Evolutionary conservation across 2,888 invertebrate species (phyloP).

Genomic region (Plebejus melissa): DNA sequence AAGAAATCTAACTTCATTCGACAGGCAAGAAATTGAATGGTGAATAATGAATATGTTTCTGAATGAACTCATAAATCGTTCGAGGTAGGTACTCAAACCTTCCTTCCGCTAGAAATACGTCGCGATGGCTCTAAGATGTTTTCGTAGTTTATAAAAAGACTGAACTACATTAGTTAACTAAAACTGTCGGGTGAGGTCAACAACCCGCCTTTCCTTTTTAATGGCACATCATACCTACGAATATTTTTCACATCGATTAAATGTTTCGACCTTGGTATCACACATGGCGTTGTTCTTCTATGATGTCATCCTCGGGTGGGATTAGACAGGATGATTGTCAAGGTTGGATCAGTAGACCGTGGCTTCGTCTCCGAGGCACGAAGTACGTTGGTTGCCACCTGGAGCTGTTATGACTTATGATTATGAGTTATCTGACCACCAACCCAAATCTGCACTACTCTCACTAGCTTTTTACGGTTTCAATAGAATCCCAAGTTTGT

Average conservation of each 20-base stretch:
- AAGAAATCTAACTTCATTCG: constrained; percentile 24
- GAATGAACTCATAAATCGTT: not conserved
- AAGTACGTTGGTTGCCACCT: constrained; percentile 63
- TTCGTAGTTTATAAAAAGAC: constrained; percentile 58
- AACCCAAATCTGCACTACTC: constrained; percentile 57
- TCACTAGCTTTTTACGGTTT: constrained; percentile 56
- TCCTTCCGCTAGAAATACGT: constrained; percentile 44
- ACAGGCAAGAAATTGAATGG: constrained; percentile 17
- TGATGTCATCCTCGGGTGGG: constrained; percentile 68
- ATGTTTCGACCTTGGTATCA: constrained; percentile 60
- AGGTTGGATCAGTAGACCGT: constrained; percentile 72
- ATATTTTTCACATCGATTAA: constrained; percentile 54
- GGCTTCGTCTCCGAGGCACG: constrained; percentile 56
- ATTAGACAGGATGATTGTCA: constrained; percentile 64
- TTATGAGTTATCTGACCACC: constrained; percentile 50
- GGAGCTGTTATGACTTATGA: constrained; percentile 48
- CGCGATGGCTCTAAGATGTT: constrained; percentile 51
- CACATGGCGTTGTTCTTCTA: constrained; percentile 49
- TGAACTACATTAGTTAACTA: constrained; percentile 55
- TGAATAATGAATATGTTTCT: not conserved
- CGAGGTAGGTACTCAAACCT: constrained; percentile 27
- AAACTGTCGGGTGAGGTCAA: constrained; percentile 58
- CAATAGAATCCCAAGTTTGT: constrained; percentile 47
- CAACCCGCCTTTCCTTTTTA: constrained; percentile 70
- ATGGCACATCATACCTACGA: constrained; percentile 46